These are phyloP conservation scores for Cephus rjabovi DNA, from an alignment of 2,888 invertebrate genomes.

Conservation along the genomic window DNA sequence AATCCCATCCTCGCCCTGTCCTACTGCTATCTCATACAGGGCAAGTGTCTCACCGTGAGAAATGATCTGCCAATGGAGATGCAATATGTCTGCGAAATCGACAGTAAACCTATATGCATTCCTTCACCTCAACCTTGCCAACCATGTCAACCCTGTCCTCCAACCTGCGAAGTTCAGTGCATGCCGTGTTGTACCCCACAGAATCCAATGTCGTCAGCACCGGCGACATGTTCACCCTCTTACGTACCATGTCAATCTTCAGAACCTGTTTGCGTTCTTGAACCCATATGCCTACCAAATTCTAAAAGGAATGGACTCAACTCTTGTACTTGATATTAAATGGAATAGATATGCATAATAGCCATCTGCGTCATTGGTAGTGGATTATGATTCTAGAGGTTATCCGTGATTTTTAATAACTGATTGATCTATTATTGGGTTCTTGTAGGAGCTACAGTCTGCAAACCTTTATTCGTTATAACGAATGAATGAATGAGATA, in stretches of 20 bases:
- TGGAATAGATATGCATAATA: too few relatives aligned
- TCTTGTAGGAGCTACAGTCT: too few relatives aligned
- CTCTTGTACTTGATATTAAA: slow-evolving; percentile 13
- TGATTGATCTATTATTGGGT: too few relatives aligned
- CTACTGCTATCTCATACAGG: slow-evolving; percentile 68
- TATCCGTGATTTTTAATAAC: too few relatives aligned
- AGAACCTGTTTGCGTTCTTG: slow-evolving; percentile 31
- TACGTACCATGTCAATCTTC: slow-evolving; percentile 18
- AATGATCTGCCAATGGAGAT: slow-evolving; percentile 52
- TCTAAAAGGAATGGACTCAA: slow-evolving; percentile 37
- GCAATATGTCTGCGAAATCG: slow-evolving; percentile 52
- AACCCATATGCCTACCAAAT: slow-evolving; percentile 42
- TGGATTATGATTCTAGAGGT: too few relatives aligned
- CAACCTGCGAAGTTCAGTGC: slow-evolving; percentile 11
- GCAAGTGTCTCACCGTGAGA: slow-evolving; percentile 55
- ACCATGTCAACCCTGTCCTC: slow-evolving; percentile 27
- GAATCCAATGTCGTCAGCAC: too few relatives aligned
- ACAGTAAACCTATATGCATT: slow-evolving; percentile 47
- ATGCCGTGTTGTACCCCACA: background rate
- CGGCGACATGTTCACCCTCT: background rate
- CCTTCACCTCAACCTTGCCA: slow-evolving; percentile 41
- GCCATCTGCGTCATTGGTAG: too few relatives aligned
- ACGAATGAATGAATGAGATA: too few relatives aligned
- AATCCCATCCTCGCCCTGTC: slow-evolving; percentile 81
- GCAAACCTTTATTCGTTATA: too few relatives aligned